These are phyloP conservation scores for Drosophila carrolli DNA, from an alignment of 1,140 invertebrate genomes.

Conservation along the genomic window DNA sequence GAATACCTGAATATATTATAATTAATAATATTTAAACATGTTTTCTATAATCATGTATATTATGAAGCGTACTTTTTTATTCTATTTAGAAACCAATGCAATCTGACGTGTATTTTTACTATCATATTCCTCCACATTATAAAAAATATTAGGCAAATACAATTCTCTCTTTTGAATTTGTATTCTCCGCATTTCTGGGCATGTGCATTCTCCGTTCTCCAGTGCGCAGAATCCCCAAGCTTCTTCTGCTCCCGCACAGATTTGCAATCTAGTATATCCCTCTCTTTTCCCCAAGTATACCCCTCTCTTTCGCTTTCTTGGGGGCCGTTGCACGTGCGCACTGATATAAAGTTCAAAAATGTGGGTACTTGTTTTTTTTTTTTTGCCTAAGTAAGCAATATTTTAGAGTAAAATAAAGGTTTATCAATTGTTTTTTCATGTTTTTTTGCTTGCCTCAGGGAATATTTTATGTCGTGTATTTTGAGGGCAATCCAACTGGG, in stretches of 20 bases:
- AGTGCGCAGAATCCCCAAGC: conserved; percentile 40
- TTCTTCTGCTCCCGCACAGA: conserved; percentile 8
- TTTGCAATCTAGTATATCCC: background rate
- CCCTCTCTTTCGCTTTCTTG: conserved; percentile 26
- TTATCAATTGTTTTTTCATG: conserved; percentile 12
- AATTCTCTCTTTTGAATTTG: background rate
- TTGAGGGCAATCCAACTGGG: background rate
- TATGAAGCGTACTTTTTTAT: no score
- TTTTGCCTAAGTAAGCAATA: conserved; percentile 15
- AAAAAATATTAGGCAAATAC: background rate
- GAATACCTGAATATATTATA: no score
- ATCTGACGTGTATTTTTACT: no score
- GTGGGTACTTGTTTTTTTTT: conserved; percentile 4
- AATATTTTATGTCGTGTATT: conserved; percentile 5
- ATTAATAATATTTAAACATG: no score
- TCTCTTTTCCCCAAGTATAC: background rate
- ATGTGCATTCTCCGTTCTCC: conserved; percentile 5
- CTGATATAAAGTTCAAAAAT: conserved; percentile 5
- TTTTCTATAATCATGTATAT: no score
- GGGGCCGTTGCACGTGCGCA: conserved; percentile 65
- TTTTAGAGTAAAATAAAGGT: background rate
- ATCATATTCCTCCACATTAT: background rate
- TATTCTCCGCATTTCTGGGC: background rate
- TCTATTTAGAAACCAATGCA: no score
- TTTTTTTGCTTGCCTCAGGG: conserved; percentile 41